A percentile compares a stretch with the other conserved stretches of the same genome.
Conservation (phyloP, 2,113 vertebrate genomes). For the Sphyrna mokarran region DNA sequence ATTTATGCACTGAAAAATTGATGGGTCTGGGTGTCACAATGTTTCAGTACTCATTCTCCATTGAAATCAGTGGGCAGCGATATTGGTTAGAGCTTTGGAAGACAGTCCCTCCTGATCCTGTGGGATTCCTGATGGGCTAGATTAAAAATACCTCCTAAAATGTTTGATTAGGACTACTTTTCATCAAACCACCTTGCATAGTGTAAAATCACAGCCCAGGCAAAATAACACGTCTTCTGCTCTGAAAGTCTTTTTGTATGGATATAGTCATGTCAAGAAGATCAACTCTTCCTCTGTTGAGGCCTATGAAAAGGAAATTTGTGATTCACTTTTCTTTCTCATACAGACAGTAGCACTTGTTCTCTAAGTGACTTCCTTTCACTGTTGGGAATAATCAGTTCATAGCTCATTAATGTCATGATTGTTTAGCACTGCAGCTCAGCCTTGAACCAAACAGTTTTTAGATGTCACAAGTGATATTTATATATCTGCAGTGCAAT, state of each 20-base stretch:
- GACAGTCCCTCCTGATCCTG: neutral
- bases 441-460: slow-evolving; percentile 8
- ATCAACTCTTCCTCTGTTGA: neutral
- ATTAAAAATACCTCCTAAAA: neutral
- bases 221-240: neutral
- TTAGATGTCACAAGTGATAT: neutral
- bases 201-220: neutral
- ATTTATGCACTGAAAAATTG: neutral
- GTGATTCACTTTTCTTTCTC: neutral
- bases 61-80: neutral
- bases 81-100: neutral
- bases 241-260: neutral
- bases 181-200: neutral
- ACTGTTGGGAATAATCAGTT: slow-evolving; percentile 5
- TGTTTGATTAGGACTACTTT: neutral
- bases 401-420: neutral
- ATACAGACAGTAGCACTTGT: neutral
- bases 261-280: neutral
- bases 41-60: neutral
- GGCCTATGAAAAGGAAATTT: neutral
- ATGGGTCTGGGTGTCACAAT: neutral
- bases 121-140: neutral
- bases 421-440: neutral
- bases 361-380: slow-evolving; percentile 16
- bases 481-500: neutral